Evolutionary conservation across 2,797 vertebrate species (phyloP), one percentile per base, ranked within the genome.

Genomic region (Poecilia picta): DNA sequence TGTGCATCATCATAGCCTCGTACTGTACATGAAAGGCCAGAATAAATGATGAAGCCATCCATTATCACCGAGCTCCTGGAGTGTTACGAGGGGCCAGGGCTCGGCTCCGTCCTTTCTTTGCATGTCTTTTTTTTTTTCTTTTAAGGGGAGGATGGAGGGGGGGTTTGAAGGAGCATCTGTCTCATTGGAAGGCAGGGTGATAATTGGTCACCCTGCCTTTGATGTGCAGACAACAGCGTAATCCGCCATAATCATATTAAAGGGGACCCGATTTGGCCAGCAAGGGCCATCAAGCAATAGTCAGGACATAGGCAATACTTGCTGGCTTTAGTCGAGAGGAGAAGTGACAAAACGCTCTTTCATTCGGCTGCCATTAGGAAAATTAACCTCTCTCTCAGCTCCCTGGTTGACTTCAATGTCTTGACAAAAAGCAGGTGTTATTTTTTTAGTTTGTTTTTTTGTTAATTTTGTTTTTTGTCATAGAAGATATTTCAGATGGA

Each of bases 171-270:
- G 80, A 85, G 84, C 51, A 80, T 84, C 76, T 84, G 87, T 81
- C 73, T 73, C 74, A 89, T 87, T 91, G 91, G 95, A 95, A 94
- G 89, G 93, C 94, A 87, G 88, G 92, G 91, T 93, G 93, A 92
- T 95, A 95, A 96, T 95, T 96, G 93, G 87, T 92, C 87, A n/a
- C n/a, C n/a, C 91, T 92, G 93, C 91, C 91, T 95, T 95, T 95
- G 93, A 96, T 96, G 93, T 95, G 90, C 92, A 94, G 90, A 94
- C 89, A 87, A 93, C 83, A 79, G 85, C 85, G 79, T 95, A 95
- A 95, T 95, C 93, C 88, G 76, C 77, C 82, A 83, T 95, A 95
- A 95, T 95, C 93, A 95, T 93, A 96, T 95, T 95, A 95, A 94
- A 41, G 86, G 88, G 89, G 88, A 91, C 89, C 91, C 91, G 78